These are phyloP conservation scores for Nothura maculosa DNA, from an alignment of 2,797 vertebrate species.

Conservation along the genomic window DNA sequence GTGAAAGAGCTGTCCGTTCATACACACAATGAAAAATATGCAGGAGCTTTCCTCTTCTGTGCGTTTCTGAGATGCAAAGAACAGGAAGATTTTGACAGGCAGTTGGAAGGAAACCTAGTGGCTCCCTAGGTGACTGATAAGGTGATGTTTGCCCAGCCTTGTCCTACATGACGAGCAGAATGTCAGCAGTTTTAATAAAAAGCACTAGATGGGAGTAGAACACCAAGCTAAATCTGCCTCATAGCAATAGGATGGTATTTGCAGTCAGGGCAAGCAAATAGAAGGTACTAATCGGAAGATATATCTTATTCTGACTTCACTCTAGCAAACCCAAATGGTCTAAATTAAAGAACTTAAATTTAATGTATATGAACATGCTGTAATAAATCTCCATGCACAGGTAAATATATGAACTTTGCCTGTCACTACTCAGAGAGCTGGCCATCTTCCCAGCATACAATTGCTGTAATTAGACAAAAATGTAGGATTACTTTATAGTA, in stretches of 20 bases:
- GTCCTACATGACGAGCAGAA: neutral
- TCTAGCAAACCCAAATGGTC: neutral
- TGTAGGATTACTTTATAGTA: neutral
- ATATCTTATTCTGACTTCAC: neutral
- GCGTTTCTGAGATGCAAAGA: neutral
- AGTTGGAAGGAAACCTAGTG: neutral
- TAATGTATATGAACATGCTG: conserved; percentile 20
- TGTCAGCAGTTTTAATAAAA: conserved; percentile 51
- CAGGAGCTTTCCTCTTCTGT: neutral
- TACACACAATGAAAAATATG: neutral
- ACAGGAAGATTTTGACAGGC: neutral
- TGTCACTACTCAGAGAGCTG: neutral
- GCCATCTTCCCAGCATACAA: neutral
- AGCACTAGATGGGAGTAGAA: conserved; percentile 74
- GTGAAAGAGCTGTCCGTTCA: neutral
- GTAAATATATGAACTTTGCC: neutral
- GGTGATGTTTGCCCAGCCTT: neutral
- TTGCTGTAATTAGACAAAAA: neutral
- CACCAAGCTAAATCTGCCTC: conserved; percentile 22
- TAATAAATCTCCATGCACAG: conserved; percentile 1
- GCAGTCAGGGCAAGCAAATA: neutral
- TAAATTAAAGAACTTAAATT: conserved; percentile 11
- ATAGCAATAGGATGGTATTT: neutral
- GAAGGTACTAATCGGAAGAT: conserved; percentile 22
- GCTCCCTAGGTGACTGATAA: neutral